These are phyloP conservation scores for Monochamus saltuarius DNA, from an alignment of 1,140 invertebrate species.

Conservation along the genomic window DNA sequence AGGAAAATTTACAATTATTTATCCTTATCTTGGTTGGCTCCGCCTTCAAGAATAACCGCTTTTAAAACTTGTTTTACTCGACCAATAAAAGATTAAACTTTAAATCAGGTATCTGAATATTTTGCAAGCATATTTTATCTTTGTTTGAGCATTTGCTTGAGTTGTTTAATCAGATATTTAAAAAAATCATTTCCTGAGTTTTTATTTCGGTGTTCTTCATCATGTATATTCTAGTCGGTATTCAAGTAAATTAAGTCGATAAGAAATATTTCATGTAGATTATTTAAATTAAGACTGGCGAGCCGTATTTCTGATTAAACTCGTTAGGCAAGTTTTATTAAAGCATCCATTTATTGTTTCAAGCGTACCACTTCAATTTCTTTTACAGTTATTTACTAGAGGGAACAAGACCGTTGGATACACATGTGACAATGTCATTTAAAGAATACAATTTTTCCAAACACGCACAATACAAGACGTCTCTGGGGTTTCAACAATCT, in stretches of 20 bases:
- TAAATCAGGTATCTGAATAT: no score
- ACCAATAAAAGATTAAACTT: no score
- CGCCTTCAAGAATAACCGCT: slow-evolving; percentile 13
- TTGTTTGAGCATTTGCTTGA: no score
- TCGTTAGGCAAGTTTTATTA: slow-evolving; percentile 9
- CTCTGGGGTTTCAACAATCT: slow-evolving; percentile 8
- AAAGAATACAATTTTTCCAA: slow-evolving; percentile 22
- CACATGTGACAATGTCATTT: slow-evolving; percentile 25
- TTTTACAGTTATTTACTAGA: slow-evolving; percentile 10
- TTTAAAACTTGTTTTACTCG: slow-evolving; percentile 11
- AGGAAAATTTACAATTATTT: slow-evolving; percentile 21
- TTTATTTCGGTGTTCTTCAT: no score
- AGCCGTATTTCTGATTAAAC: no score
- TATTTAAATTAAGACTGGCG: no score
- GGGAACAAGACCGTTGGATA: slow-evolving; percentile 12
- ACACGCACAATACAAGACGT: slow-evolving; percentile 24
- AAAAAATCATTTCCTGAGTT: no score
- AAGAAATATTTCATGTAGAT: no score
- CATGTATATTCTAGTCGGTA: no score
- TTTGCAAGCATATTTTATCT: no score
- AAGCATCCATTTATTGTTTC: slow-evolving; percentile 15
- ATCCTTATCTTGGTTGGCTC: slow-evolving; percentile 20
- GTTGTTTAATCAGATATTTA: no score
- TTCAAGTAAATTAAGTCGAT: no score
- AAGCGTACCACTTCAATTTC: slow-evolving; percentile 20